A percentile compares a stretch with the other conserved stretches of the same genome.
These are phyloP conservation scores for Drosophila willistoni DNA, from an alignment of 1,140 invertebrate genomes.

Conservation along the genomic window DNA sequence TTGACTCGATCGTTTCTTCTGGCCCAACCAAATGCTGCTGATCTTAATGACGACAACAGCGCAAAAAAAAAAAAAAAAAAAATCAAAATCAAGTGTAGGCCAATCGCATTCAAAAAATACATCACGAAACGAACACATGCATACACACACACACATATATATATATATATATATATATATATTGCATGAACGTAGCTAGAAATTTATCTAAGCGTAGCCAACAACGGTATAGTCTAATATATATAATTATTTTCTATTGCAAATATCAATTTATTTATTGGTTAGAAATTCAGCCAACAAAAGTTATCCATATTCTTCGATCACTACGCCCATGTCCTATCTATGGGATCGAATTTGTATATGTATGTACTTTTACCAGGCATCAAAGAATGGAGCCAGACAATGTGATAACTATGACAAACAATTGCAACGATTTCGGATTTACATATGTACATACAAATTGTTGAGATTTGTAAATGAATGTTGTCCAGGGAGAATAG, in stretches of 20 bases:
- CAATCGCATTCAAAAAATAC: constrained; percentile 13
- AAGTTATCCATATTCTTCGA: too few relatives aligned
- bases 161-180: neutral
- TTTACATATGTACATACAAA: neutral
- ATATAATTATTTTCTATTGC: too few relatives aligned
- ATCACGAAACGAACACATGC: constrained; percentile 22
- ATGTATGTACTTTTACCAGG: neutral
- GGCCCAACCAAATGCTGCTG: constrained; percentile 7
- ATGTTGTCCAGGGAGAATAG: too few relatives aligned
- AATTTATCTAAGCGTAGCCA: neutral
- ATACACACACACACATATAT: too few relatives aligned
- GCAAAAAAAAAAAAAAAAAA: constrained; percentile 23
- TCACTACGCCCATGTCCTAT: neutral
- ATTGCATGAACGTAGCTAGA: neutral
- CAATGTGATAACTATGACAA: constrained; percentile 21
- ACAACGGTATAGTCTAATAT: too few relatives aligned
- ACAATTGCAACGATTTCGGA: constrained; percentile 13
- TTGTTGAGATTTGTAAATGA: neutral
- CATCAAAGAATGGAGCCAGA: neutral
- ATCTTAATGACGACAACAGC: constrained; percentile 11
- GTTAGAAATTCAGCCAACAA: too few relatives aligned
- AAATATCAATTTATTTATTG: too few relatives aligned
- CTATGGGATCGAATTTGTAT: too few relatives aligned
- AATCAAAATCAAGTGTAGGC: constrained; percentile 15
- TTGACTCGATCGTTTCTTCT: constrained; percentile 2